phyloP scores from a whole-genome alignment of 2,797 vertebrate genomes.

The Pterois miles region DNA sequence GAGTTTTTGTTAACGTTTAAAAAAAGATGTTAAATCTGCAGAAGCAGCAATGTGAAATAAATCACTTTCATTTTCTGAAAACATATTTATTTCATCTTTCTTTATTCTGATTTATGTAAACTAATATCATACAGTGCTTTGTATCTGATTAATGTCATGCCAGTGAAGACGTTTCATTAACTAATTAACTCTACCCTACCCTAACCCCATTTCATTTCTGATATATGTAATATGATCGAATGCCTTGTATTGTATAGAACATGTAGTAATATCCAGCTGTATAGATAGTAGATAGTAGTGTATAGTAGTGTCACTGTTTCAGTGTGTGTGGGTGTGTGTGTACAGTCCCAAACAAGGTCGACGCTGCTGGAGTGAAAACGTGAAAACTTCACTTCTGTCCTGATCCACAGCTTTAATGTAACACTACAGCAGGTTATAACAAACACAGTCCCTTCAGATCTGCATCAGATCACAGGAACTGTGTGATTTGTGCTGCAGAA shows the following conservation, averaged over 20 bases:
- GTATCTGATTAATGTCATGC: too few relatives aligned
- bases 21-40: too few relatives aligned
- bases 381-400: conserved; percentile 5
- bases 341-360: background rate
- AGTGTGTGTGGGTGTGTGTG: background rate
- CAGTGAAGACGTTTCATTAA: too few relatives aligned
- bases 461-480: too few relatives aligned
- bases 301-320: background rate
- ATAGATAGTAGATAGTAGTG: too few relatives aligned
- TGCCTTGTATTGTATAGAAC: background rate
- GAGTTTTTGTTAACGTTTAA: background rate
- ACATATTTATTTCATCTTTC: too few relatives aligned
- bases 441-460: background rate
- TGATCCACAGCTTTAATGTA: conserved; percentile 53
- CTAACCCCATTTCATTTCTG: background rate
- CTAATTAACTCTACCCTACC: too few relatives aligned
- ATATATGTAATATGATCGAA: background rate
- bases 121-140: too few relatives aligned
- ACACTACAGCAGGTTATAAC: background rate
- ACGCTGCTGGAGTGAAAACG: conserved; percentile 49
- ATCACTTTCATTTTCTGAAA: too few relatives aligned
- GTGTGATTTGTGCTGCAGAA: too few relatives aligned
- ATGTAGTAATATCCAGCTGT: background rate
- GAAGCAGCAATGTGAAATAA: too few relatives aligned
- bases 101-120: too few relatives aligned